Evolutionary conservation across 53 echinoderm and acorn worm species (phyloP).

Genomic region (Patiria pectinifera): DNA sequence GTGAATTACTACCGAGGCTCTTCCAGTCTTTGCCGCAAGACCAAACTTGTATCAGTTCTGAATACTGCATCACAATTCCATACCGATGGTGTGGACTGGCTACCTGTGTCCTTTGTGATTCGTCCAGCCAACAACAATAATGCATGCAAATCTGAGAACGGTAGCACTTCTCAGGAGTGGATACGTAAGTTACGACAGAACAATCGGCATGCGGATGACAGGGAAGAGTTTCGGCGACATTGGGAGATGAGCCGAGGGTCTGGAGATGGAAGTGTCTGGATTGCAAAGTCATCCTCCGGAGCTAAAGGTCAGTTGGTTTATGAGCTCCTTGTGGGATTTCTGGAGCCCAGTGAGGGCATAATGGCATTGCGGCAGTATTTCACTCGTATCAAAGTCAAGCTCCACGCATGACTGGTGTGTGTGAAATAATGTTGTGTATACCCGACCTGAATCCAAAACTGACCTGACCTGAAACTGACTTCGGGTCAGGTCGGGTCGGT

Average conservation of each 20-base stretch:
- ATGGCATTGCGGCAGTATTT: neutral
- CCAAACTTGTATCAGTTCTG: constrained; percentile 62
- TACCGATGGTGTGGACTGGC: constrained; percentile 56
- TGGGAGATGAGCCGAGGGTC: constrained; percentile 43
- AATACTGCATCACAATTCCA: constrained; percentile 15
- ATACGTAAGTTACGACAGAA: constrained; percentile 27
- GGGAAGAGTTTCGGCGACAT: constrained; percentile 59
- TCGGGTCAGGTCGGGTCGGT: too few relatives aligned
- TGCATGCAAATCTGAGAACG: neutral
- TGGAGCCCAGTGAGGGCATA: neutral
- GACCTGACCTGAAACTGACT: too few relatives aligned
- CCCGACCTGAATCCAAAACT: too few relatives aligned
- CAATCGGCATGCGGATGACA: constrained; percentile 65
- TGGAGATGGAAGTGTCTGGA: constrained; percentile 74
- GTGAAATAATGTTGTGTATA: too few relatives aligned
- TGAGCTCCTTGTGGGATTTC: neutral
- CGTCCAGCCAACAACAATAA: constrained; percentile 45
- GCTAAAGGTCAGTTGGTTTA: constrained; percentile 71
- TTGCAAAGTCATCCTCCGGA: constrained; percentile 82
- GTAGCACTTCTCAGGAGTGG: constrained; percentile 17
- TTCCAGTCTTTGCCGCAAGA: constrained; percentile 73
- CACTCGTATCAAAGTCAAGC: neutral
- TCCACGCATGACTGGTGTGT: too few relatives aligned
- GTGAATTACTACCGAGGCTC: constrained; percentile 88
- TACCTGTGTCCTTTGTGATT: constrained; percentile 77